Evolutionary conservation across 2,888 invertebrate species (phyloP), one percentile per base, ranked within the genome.

Genomic region (Thymelicus lineola): DNA sequence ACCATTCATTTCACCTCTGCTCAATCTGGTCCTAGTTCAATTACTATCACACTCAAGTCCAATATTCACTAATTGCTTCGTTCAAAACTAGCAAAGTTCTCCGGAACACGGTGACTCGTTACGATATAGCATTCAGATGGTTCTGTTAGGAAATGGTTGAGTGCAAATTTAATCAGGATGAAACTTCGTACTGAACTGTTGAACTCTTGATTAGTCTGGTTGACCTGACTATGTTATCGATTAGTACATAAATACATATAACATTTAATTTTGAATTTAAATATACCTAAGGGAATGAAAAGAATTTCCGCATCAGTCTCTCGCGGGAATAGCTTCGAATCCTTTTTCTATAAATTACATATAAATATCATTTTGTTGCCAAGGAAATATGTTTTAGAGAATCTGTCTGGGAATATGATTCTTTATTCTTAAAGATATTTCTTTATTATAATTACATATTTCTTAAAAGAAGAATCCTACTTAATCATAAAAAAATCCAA

Each of bases 101-200:
- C 28, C 66, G 60, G 65, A 65, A 72, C 28, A 70, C 28, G 68
- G 59, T 66, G 63, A 50, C 66, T 66, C 66, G 62, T 71, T 67
- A 73, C 75, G 71, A 76, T 75, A 76, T 74, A 72, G 71, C 71
- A 76, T 72, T 66, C 74, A 74, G 74, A 73, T 72, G 69, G 72
- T 76, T 76, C 76, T 78, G 81, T 81, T 79, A 80, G 80, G 75
- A 72, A 70, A 77, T 77, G 77, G 75, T 67, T 71, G 75, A 84
- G 87, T 89, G 82, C 81, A 84, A 89, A 90, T 89, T 89, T 88
- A 89, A 90, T 90, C 88, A 86, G 82, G 61, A 79, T 76, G 80
- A 77, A 87, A 88, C 87, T 89, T 84, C 74, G 72, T 72, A 73
- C 42, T 42, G 12, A 12, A 42, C 6, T 38, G 72, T 72, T 58